A percentile compares a stretch with the other conserved stretches of the same genome.
These are phyloP conservation scores for Sinosuthora webbiana DNA, from an alignment of 2,113 vertebrate species.

Conservation along the genomic window DNA sequence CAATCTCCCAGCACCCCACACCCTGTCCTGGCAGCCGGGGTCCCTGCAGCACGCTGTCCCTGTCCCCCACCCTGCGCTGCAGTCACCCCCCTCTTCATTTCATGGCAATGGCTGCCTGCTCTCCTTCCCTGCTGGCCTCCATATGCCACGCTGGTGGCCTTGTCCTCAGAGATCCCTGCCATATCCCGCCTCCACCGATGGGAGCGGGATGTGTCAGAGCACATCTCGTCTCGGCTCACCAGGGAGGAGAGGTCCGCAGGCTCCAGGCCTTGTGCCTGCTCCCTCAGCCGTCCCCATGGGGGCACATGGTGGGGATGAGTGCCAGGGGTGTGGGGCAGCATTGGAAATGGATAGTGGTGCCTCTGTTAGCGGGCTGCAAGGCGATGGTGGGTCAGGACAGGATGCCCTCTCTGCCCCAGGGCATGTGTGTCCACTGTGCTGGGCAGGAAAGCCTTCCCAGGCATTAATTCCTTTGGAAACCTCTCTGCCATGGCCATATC, in stretches of 20 bases:
- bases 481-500: rapidly evolving
- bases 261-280: rapidly evolving
- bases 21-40: rapidly evolving
- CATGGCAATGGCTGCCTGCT: not conserved
- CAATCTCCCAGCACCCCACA: rapidly evolving
- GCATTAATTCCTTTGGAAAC: not conserved
- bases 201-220: conserved; percentile 18
- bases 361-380: not conserved
- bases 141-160: conserved; percentile 28
- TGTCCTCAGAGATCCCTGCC: conserved; percentile 21
- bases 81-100: not conserved
- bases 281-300: rapidly evolving
- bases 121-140: conserved; percentile 24
- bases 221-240: not conserved
- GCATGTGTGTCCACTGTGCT: rapidly evolving
- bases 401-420: not conserved
- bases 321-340: not conserved
- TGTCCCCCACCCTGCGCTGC: not conserved
- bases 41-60: not conserved
- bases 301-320: not conserved
- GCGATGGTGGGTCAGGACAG: not conserved
- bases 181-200: not conserved
- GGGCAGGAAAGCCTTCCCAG: not conserved
- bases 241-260: not conserved
- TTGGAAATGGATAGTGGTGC: not conserved